Evolutionary conservation across 2,113 vertebrate genomes (phyloP), one percentile per base, ranked within the genome.

Genomic region (Ammodytes dubius): DNA sequence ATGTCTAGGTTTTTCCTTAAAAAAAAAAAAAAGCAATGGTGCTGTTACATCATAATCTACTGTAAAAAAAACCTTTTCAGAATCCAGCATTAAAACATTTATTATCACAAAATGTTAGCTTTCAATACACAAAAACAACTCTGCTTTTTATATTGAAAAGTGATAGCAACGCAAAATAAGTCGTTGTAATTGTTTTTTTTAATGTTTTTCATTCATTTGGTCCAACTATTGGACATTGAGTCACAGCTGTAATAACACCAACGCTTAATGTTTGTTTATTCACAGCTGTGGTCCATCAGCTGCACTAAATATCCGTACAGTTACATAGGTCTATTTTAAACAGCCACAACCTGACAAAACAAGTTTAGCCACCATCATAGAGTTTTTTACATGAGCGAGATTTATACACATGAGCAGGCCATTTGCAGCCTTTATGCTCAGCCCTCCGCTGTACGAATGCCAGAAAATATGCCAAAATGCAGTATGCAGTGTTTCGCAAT

Each of bases 161-260:
- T 49, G 56, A 60, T 14, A 49, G 49, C 69, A 19, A 14, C 52
- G 27, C 76, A 50, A 39, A 63, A 47, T 1, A 7, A 54, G 37
- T 46, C 49, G 27, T 39, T 6, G 0, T 8, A n/a, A 56, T 54
- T 37, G 47, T 61, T 43, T 45, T 53, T 53, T 2, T 60, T 27
- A 27, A 27, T 27, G 27, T 35, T 49, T 80, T 66, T 60, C 40
- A 6, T 40, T 71, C 4, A 72, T 78, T 70, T 59, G n/a, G 17
- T 49, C 27, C 78, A 42, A 59, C 27, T 27, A 27, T 65, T 43
- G 40, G 40, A 70, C 54, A 58, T 52, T 64, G 40, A 56, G 57
- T 43, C 70, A 49, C 86, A 88, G 86, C 88, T 88, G 77, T 87
- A 71, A 61, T 47, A 84, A 86, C 70, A 81, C 35, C 56, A 74